Evolutionary conservation across 2,797 vertebrate species (phyloP), one percentile per base, ranked within the genome.

Genomic region (Intellagama lesueurii): DNA sequence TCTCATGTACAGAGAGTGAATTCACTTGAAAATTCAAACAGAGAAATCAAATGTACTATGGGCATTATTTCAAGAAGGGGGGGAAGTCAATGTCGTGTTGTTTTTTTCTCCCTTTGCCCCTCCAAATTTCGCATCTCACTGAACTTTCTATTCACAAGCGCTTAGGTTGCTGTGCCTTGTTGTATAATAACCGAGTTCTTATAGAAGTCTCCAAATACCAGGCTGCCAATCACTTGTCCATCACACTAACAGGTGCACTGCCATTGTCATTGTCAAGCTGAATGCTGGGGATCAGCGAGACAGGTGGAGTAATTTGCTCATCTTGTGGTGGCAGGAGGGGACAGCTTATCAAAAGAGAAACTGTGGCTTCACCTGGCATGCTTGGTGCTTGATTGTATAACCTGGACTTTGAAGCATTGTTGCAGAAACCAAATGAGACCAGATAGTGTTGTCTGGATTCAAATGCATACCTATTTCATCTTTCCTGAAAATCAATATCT

Each of bases 171-270:
- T 92, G 91, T 95, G 81, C 86, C 91, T 94, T 78, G 76, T 83
- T 94, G 86, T 93, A 89, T 93, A 94, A 94, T 90, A 96, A 92
- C 92, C 87, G 96, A 85, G 81, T 92, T 94, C 95, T 89, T 94
- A 92, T 88, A 93, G 95, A 94, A 94, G 91, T 68, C 86, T 82
- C 70, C 79, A 94, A 96, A 90, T 94, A 82, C 91, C 78, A 66
- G 81, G 70, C 88, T 95, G 92, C 92, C 92, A 96, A 90, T 95
- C 92, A 93, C 88, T 94, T 94, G 92, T 93, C 94, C 92, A 86
- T 96, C 95, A 96, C 69, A 69, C 93, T 96, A 96, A 95, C 91
- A 95, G 95, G 94, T 95, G 92, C 94, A 92, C 83, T 94, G 93
- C 94, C 94, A 94, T 94, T 96, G 92, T 95, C 94, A 95, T 85